phyloP scores from a whole-genome alignment of 2,113 vertebrate genomes.

The Pseudorasbora parva region DNA sequence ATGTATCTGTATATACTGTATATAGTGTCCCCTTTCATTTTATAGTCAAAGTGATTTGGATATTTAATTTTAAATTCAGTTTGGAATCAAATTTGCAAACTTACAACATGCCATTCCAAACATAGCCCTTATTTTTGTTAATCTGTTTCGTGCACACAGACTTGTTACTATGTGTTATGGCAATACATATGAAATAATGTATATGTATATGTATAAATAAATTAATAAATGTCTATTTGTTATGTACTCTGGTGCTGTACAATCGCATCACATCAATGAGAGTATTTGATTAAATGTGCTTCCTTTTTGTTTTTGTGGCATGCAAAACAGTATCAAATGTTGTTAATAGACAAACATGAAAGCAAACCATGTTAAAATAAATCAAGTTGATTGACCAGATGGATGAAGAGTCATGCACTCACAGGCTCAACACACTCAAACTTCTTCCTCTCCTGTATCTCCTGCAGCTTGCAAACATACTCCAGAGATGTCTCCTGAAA shows the following conservation, averaged over 20 bases:
- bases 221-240: not conserved
- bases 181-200: not conserved
- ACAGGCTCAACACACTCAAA: constrained; percentile 99
- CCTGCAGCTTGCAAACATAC: constrained; percentile 95
- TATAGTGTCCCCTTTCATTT: not conserved
- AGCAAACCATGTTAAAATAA: not conserved
- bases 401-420: constrained; percentile 69
- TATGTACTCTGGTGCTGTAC: not conserved
- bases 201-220: not conserved
- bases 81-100: not conserved
- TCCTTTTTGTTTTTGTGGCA: not conserved
- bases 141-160: not conserved
- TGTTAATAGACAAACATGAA: not conserved
- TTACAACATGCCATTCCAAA: not conserved
- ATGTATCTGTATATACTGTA: not conserved
- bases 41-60: not conserved
- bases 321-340: not conserved
- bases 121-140: not conserved
- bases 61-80: not conserved
- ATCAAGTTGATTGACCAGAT: not conserved
- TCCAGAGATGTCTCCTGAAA: constrained; percentile 95
- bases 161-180: not conserved
- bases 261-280: not conserved
- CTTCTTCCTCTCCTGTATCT: constrained; percentile 98
- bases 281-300: not conserved